Evolutionary conservation across 2,797 vertebrate species (phyloP).

Genomic region (Gephyroberyx darwinii): DNA sequence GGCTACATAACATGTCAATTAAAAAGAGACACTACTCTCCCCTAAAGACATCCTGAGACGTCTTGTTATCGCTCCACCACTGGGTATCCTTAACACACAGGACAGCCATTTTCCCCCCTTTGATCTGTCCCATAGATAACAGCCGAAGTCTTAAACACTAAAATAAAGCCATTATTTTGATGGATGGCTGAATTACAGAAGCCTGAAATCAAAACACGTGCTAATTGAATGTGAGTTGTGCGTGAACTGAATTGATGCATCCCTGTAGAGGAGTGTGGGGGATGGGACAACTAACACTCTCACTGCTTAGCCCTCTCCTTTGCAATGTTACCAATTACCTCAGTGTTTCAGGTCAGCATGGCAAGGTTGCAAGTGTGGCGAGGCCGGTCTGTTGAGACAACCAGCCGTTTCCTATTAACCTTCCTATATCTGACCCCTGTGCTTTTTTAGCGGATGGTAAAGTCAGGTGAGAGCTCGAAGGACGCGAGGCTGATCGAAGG

Average conservation of each 20-base stretch:
- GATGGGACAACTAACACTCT: neutral
- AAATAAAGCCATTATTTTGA: constrained; percentile 45
- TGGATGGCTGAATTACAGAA: constrained; percentile 41
- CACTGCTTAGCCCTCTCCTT: too few species aligned
- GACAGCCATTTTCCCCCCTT: constrained; percentile 42
- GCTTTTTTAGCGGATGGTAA: constrained; percentile 1
- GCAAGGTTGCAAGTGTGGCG: neutral
- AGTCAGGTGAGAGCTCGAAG: neutral
- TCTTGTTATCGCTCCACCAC: constrained; percentile 44
- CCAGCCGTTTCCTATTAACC: neutral
- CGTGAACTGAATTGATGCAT: constrained; percentile 13
- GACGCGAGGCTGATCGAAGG: constrained; percentile 12
- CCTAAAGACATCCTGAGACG: constrained; percentile 33
- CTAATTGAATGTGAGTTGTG: constrained; percentile 17
- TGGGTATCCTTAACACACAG: constrained; percentile 36
- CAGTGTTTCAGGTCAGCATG: neutral
- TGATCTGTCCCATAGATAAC: constrained; percentile 38
- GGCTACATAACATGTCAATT: constrained; percentile 57
- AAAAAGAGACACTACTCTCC: constrained; percentile 46
- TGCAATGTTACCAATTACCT: neutral
- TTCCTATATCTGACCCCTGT: neutral
- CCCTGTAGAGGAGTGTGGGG: neutral
- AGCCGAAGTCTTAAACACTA: constrained; percentile 35
- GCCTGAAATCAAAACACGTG: constrained; percentile 21
- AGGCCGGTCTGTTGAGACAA: neutral